Evolutionary conservation across 2,113 vertebrate species (phyloP).

Genomic region (Macquaria ambigua): DNA sequence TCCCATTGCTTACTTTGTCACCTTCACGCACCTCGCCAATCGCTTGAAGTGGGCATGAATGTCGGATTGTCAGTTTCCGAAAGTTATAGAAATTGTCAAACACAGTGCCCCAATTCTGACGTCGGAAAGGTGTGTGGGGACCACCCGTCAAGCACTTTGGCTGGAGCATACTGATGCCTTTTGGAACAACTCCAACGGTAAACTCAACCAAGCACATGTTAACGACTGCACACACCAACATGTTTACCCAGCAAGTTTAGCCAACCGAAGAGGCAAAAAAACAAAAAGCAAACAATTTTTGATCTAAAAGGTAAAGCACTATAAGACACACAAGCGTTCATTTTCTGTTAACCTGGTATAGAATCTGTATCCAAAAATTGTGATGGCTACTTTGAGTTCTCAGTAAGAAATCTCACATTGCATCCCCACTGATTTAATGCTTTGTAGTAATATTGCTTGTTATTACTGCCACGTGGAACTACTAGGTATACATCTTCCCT

Average conservation of each 20-base stretch:
- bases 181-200: no score
- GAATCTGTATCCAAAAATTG: background rate
- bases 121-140: no score
- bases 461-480: background rate
- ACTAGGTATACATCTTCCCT: conserved; percentile 20
- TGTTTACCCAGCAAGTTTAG: no score
- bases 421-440: background rate
- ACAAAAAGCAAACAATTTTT: background rate
- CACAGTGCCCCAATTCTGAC: no score
- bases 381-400: conserved; percentile 3
- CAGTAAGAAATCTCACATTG: background rate
- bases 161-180: background rate
- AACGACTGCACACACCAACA: background rate
- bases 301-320: background rate
- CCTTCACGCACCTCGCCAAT: background rate
- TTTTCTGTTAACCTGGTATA: background rate
- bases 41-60: background rate
- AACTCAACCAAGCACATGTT: background rate
- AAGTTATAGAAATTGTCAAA: background rate
- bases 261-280: background rate
- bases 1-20: background rate
- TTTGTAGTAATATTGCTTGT: background rate
- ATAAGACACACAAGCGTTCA: background rate
- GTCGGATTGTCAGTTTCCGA: background rate
- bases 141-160: background rate